Evolutionary conservation across 1,140 invertebrate species (phyloP), one percentile per base, ranked within the genome.

Genomic region (Pseudomyrmex flavicornis): DNA sequence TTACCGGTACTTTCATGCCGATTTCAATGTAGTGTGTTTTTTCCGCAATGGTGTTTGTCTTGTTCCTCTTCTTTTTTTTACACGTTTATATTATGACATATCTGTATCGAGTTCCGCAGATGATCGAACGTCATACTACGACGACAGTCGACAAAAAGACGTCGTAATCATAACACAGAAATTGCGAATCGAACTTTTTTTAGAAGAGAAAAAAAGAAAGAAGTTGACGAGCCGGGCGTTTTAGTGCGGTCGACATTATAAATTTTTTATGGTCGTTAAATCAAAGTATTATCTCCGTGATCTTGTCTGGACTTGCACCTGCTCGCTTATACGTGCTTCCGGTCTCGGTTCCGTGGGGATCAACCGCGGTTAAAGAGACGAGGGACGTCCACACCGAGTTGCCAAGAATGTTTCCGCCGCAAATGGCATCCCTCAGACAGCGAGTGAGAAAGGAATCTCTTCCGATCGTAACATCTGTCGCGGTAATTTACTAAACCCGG

Each of bases 201-300:
- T 9, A 2, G 17, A 35, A 1, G 20, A 58, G 13, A 12, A 58
- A 20, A 35, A 35, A 35, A 35, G 35, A 35, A 35, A 35, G 5
- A 35, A 35, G 5, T 54, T 26, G 0, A 79, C 22, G 54, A 79
- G 66, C n/a, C 22, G 44, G 65, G n/a, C n/a, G 22, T 69, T 15
- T 35, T 17, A 17, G 17, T 17, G 35, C 35, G 20, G 35, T 17
- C 62, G 35, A 46, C 20, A 48, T 79, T 79, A 79, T 70, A 70
- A 17, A 59, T 79, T 79, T 79, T 69, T 70, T 70, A 70, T 35
- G 20, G 0, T 79, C 52, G 52, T 48, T 79, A 79, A 70, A 79
- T 50, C 13, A 62, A 48, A 50, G 17, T 26, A 46, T 79, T 69
- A 79, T 35, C 22, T 35, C 10, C 54, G 10, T 9, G 7, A 70